These are phyloP conservation scores for Acipenser oxyrinchus DNA, from an alignment of 2,797 vertebrate genomes.

Conservation along the genomic window DNA sequence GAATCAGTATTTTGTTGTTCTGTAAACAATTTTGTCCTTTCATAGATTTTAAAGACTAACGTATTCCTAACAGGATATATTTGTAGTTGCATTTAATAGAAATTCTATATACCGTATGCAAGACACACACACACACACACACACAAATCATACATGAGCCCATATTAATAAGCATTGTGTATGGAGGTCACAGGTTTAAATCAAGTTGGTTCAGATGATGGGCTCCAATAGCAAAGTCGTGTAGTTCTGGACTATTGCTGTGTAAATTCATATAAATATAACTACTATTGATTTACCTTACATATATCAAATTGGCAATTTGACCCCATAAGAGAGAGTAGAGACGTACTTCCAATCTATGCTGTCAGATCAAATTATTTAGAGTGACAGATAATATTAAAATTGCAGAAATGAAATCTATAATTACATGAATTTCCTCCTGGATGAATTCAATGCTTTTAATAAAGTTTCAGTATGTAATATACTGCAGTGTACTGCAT, in stretches of 20 bases:
- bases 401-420: conserved; percentile 5
- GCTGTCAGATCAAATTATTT: conserved; percentile 2
- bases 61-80: too few species aligned
- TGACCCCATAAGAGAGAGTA: conserved; percentile 5
- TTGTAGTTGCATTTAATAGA: not conserved
- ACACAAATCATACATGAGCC: not conserved
- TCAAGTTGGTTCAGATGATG: not conserved
- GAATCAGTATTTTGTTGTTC: too few species aligned
- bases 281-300: conserved; percentile 3
- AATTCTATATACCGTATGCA: not conserved
- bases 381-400: conserved; percentile 8
- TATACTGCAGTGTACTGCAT: too few species aligned
- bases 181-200: not conserved
- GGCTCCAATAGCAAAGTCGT: not conserved
- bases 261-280: conserved; percentile 7
- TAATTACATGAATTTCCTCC: not conserved
- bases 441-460: not conserved
- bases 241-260: not conserved
- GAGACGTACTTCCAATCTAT: conserved; percentile 3
- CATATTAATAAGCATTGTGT: not conserved
- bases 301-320: conserved; percentile 9
- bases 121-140: too few species aligned
- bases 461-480: too few species aligned
- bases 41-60: too few species aligned
- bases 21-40: too few species aligned